Percentiles rank a stretch among this genome's conserved stretches.
phyloP scores from a whole-genome alignment of 1,140 invertebrate genomes.

The Pogonomyrmex californicus region DNA sequence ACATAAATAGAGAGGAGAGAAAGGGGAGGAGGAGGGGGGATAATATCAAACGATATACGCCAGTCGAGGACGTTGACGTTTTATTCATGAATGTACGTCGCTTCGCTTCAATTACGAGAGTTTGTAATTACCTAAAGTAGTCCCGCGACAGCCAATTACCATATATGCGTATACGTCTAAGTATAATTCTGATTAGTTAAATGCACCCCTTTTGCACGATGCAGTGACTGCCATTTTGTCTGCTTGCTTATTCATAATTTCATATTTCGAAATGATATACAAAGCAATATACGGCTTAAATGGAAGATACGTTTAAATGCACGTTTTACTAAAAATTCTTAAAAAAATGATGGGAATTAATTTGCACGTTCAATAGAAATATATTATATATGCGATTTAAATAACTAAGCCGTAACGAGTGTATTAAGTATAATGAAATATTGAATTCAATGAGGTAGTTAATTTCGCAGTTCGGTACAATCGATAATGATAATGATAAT shows the following conservation, averaged over 20 bases:
- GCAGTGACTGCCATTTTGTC: background rate
- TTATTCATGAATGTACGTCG: constrained; percentile 39
- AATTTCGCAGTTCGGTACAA: background rate
- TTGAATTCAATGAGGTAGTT: background rate
- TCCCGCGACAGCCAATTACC: constrained; percentile 50
- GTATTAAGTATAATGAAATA: background rate
- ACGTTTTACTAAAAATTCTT: background rate
- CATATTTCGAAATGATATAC: background rate
- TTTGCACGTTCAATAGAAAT: background rate
- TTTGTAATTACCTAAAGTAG: constrained; percentile 59
- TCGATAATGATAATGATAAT: constrained; percentile 1
- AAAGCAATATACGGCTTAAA: background rate
- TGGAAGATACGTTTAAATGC: background rate
- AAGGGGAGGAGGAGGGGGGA: background rate
- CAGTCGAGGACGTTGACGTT: constrained; percentile 45
- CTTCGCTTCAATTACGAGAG: constrained; percentile 56
- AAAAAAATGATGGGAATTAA: background rate
- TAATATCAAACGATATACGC: constrained; percentile 25
- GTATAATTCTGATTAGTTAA: constrained; percentile 49
- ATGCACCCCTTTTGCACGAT: constrained; percentile 42
- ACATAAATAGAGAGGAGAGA: constrained; percentile 13
- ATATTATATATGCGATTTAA: background rate
- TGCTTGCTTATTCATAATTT: background rate
- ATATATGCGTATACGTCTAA: constrained; percentile 23
- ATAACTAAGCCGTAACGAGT: background rate